Base-by-base conservation (phyloP, 2,888 invertebrate species). In the Tyria jacobaeae region DNA sequence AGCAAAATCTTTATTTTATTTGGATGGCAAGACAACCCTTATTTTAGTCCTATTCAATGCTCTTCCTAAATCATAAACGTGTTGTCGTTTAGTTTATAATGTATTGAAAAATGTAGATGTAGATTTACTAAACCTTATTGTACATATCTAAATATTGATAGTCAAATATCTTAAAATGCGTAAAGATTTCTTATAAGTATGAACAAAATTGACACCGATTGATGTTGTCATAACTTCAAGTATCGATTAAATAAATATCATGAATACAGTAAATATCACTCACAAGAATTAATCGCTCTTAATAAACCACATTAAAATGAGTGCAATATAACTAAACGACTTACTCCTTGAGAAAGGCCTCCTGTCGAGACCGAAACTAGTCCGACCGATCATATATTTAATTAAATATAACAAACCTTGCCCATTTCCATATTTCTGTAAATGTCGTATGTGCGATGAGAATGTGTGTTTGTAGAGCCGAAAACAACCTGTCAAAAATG, bases 151-250 rank as follows among this genome's bases (percentile, higher is more conserved):
- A 25, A 24, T 41, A 55, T 31, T 39, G n/a, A 54, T 57, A 25
- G 1, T 57, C 54, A 55, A 27, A 25, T 55, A 57, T 21, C 37
- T 57, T 39, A 41, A 24, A 55, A 62, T 47, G 63, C 63, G 27
- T 62, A 62, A 62, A 57, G 21, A 64, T 35, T 59, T 67, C 55
- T 27, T 58, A 25, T n/a, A n/a, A n/a, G n/a, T 62, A 48, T 67
- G 71, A 70, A 78, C 70, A 76, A 70, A 68, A 37, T 68, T 75
- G 71, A 78, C 80, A 75, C 81, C 81, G 78, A 79, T 79, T 39
- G 70, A 75, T 77, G 80, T 81, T 78, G 68, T 70, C 57, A 55
- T 57, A 52, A 59, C 27, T 31, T n/a, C 4, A 31, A 3, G 27
- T 31, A n/a, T n/a, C n/a, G n/a, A n/a, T n/a, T n/a, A n/a, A n/a